Evolutionary conservation across 2,113 vertebrate genomes (phyloP).

Genomic region (Vimba vimba): DNA sequence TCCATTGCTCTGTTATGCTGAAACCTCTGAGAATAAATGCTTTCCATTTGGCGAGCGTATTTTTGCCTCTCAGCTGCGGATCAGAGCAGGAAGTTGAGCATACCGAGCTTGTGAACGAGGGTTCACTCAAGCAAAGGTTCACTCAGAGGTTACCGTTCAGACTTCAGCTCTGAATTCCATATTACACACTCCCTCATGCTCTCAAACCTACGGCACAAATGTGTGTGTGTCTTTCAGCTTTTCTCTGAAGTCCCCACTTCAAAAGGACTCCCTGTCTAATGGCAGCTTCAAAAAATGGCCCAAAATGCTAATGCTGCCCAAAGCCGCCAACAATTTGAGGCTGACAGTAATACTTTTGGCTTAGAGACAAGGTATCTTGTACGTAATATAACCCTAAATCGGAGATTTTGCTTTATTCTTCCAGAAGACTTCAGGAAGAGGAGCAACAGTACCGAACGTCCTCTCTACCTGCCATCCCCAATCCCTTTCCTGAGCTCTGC

Average conservation of each 20-base stretch:
- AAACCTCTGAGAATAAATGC: constrained; percentile 10
- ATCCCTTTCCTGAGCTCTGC: constrained; percentile 95
- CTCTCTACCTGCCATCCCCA: constrained; percentile 95
- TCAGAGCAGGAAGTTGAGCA: constrained; percentile 26
- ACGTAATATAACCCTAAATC: constrained; percentile 1
- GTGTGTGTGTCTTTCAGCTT: constrained; percentile 24
- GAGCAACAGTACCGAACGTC: constrained; percentile 91
- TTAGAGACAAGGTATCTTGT: constrained; percentile 14
- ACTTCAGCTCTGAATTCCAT: constrained; percentile 38
- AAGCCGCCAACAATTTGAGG: neutral
- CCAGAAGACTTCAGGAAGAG: constrained; percentile 90
- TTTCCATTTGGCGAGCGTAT: constrained; percentile 30
- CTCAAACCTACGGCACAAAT: neutral
- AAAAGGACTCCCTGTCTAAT: neutral
- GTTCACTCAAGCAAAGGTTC: constrained; percentile 34
- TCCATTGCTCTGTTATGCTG: constrained; percentile 28
- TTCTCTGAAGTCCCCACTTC: constrained; percentile 27
- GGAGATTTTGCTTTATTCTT: constrained; percentile 50
- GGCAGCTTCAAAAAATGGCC: constrained; percentile 8
- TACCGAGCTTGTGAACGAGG: constrained; percentile 9
- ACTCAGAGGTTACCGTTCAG: constrained; percentile 40
- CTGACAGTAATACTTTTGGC: neutral
- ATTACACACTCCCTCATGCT: constrained; percentile 15
- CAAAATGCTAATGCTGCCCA: constrained; percentile 20
- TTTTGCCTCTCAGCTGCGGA: constrained; percentile 18